A percentile compares a stretch with the other conserved stretches of the same genome.
These are phyloP conservation scores for Sthenelais limicola DNA, from an alignment of 2,888 invertebrate genomes.

Conservation along the genomic window DNA sequence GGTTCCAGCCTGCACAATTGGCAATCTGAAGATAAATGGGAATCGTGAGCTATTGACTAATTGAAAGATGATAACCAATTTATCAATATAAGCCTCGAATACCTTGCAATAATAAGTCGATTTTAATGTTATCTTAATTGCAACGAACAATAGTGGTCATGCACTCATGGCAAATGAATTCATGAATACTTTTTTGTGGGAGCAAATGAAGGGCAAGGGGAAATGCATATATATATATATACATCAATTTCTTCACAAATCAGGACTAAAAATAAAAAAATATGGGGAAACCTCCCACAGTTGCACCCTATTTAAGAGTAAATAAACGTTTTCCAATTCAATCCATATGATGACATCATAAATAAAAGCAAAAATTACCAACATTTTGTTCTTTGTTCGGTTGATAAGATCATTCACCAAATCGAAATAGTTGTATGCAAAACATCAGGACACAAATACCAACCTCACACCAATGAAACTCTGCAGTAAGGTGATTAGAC, in stretches of 20 bases:
- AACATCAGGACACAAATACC: constrained; percentile 21
- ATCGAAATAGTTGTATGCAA: background rate
- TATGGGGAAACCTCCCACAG: background rate
- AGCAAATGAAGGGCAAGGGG: background rate
- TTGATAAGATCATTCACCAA: background rate
- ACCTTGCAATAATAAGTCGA: no score
- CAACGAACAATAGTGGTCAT: no score
- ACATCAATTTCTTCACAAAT: background rate
- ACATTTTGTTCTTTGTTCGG: background rate
- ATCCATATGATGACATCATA: no score
- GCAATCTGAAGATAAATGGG: constrained; percentile 63
- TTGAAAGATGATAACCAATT: no score
- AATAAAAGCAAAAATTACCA: background rate
- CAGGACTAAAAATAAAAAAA: background rate
- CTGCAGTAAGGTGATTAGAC: constrained; percentile 69
- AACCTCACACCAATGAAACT: constrained; percentile 70
- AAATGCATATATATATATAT: background rate
- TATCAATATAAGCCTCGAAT: no score
- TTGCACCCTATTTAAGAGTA: background rate
- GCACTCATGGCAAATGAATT: no score
- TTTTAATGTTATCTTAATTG: no score
- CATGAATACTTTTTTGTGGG: no score
- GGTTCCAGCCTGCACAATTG: constrained; percentile 69
- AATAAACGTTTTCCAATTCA: no score
- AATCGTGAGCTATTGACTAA: no score